Percentiles rank a stretch among this genome's conserved stretches.
These are phyloP conservation scores for Hyles lineata DNA, from an alignment of 2,888 invertebrate genomes.

Conservation along the genomic window DNA sequence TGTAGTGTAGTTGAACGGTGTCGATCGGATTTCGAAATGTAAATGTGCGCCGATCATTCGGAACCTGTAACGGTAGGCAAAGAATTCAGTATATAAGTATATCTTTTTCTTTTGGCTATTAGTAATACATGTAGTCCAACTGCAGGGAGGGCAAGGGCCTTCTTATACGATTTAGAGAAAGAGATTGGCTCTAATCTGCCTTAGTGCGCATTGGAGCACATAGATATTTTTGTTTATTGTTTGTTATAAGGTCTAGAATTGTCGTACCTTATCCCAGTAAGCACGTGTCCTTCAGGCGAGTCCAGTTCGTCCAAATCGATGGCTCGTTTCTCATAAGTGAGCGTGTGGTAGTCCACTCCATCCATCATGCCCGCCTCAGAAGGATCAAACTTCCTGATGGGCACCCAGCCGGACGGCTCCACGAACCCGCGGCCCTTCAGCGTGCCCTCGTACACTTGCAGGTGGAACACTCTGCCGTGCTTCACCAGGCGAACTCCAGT, in stretches of 20 bases:
- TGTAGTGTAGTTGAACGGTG: conserved; percentile 91
- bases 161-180: no score
- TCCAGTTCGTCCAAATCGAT: conserved; percentile 92
- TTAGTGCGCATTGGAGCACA: no score
- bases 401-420: conserved; percentile 87
- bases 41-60: conserved; percentile 91
- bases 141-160: no score
- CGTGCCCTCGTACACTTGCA: conserved; percentile 91
- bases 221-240: no score
- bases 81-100: no score
- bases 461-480: conserved; percentile 89
- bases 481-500: conserved; percentile 92
- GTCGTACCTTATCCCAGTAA: conserved; percentile 87
- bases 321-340: conserved; percentile 90
- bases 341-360: conserved; percentile 90
- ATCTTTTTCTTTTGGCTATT: no score
- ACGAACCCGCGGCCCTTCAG: conserved; percentile 88
- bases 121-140: no score
- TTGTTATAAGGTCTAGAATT: no score
- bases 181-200: no score
- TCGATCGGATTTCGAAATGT: conserved; percentile 92
- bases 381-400: conserved; percentile 88
- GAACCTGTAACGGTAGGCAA: conserved; percentile 82
- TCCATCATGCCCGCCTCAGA: conserved; percentile 65
- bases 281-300: conserved; percentile 87